Evolutionary conservation across 2,113 vertebrate genomes (phyloP), one percentile per base, ranked within the genome.

Genomic region (Mastomys coucha): DNA sequence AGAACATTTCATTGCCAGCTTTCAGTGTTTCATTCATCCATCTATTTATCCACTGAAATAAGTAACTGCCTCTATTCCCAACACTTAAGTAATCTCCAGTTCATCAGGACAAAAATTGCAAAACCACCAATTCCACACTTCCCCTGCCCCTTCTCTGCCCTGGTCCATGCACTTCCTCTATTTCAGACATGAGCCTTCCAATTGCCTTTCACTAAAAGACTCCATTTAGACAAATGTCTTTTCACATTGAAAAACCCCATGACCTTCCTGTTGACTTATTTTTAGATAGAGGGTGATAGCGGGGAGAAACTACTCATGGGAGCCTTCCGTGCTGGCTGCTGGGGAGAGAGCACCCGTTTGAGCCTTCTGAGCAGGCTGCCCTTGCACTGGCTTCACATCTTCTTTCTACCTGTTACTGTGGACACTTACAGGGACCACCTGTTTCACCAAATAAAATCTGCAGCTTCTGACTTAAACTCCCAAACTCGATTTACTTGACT

Each of bases 391-490:
- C 45, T 14, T 53, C 53, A 12, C 11, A 20, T 7, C 16, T 31
- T 69, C 65, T 39, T 13, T 17, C 22, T 22, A 0, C 28, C 0
- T 67, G 56, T 51, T 36, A 42, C 4, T 39, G 20, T 13, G 10
- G 53, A 28, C 1, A 0, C 14, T n/a, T 10, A 1, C 4, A 1
- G 45, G 65, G 28, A n/a, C 2, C 3, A n/a, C 12, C 72, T 4
- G 24, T 28, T 53, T 58, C 81, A 7, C 33, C 56, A 1, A 5
- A 7, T 67, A 33, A 42, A 8, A 3, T n/a, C 60, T 5, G 6
- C 13, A n/a, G 5, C 16, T 20, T 22, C 51, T 53, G 39, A 26
- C 22, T 26, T 45, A 56, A 36, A 75, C 33, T 42, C 65, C 69
- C 26, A 0, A 0, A 1, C 10, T 3, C 24, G 69, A 31, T n/a